Base-by-base conservation (phyloP, 2,113 vertebrate genomes). In the Peromyscus polionotus region DNA sequence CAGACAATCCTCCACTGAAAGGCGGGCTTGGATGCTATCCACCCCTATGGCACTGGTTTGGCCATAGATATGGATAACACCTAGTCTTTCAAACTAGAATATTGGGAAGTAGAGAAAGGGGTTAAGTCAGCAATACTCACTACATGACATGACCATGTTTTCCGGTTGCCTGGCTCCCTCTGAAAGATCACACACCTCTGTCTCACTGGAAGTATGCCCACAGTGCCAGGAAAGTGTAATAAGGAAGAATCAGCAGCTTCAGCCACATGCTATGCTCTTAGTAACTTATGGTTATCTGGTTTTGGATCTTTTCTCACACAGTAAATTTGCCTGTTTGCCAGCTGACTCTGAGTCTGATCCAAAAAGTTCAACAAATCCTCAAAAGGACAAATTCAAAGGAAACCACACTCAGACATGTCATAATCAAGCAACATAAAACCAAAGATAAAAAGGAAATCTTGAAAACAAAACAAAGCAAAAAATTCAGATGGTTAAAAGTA, bases 361-460 rank as follows among this genome's bases (percentile, higher is more conserved):
- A 45, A 80, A 92, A 92, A 79, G 45, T 5, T 84, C 80, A 68
- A 65, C 28, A 75, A 92, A 90, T 10, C 9, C 45, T 33, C 4
- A 22, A 39, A 7, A 87, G 39, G 7, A 45, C 75, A 94, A 81
- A 67, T 14, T 95, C 36, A 83, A 84, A 93, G 57, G 86, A 88
- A 88, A 81, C 2, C 36, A 73, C 13, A 65, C 9, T 31, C n/a
- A 83, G 5, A 17, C n/a, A 83, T 51, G n/a, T 70, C 54, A 59
- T 72, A 67, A 88, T 28, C 5, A 59, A 57, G 39, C 63, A 93
- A 65, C 28, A 83, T 16, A 63, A 93, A 85, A 39, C 3, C 63
- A 93, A 68, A 88, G 76, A 73, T 67, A 61, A 79, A 88, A 91
- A 91, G 51, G 51, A 94, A 94, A 95, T 42, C 12, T 93, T 94